A percentile compares a stretch with the other conserved stretches of the same genome.
These are phyloP conservation scores for Wiebesia pumilae DNA, from an alignment of 1,140 invertebrate genomes.

Conservation along the genomic window DNA sequence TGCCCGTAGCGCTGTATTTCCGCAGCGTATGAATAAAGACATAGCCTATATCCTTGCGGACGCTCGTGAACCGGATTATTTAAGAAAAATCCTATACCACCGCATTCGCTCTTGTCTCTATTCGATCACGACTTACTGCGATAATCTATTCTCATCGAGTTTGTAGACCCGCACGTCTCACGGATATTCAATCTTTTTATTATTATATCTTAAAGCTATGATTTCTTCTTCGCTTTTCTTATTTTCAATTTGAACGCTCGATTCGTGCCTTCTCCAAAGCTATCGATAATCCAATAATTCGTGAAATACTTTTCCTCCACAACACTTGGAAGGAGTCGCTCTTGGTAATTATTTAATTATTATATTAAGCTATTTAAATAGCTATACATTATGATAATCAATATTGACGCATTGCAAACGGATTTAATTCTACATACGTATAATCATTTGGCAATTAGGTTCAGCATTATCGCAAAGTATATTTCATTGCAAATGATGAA, in stretches of 20 bases:
- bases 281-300: neutral
- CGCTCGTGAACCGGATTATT: neutral
- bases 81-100: neutral
- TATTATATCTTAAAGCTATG: neutral
- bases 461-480: neutral
- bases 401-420: no score
- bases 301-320: neutral
- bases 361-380: neutral
- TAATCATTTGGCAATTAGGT: neutral
- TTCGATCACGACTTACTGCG: neutral
- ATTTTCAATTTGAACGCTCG: neutral
- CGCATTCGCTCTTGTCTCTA: neutral
- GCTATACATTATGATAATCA: no score
- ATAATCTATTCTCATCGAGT: neutral
- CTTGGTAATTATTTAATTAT: neutral
- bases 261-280: neutral
- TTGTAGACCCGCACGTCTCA: neutral
- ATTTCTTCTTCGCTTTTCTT: neutral
- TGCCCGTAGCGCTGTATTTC: neutral
- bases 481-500: neutral
- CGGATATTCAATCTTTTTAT: neutral
- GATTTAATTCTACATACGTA: neutral
- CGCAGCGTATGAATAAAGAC: neutral
- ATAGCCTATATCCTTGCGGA: neutral
- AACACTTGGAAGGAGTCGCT: neutral